phyloP scores from a whole-genome alignment of 2,888 invertebrate species.

The Troides helena region DNA sequence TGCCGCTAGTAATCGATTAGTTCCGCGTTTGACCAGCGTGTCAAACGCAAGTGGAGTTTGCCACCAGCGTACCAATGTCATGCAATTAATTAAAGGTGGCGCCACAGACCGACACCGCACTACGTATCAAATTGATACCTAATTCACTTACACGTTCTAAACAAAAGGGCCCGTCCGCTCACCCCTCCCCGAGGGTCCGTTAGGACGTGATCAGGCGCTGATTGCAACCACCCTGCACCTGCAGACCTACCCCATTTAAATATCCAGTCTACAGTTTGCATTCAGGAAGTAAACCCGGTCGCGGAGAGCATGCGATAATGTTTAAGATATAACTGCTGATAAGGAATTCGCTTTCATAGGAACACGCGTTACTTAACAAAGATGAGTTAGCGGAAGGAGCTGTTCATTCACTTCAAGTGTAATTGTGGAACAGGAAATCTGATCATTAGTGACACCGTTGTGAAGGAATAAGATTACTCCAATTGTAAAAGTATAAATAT shows the following conservation, averaged over 20 bases:
- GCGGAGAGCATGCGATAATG: slow-evolving; percentile 34
- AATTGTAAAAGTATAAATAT: no score
- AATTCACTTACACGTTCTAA: slow-evolving; percentile 41
- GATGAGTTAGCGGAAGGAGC: not conserved
- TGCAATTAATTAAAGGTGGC: slow-evolving; percentile 37
- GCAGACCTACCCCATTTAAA: slow-evolving; percentile 42
- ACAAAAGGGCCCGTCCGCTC: slow-evolving; percentile 53
- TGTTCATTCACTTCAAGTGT: not conserved
- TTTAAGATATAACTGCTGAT: not conserved
- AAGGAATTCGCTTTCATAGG: not conserved
- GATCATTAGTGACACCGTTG: no score
- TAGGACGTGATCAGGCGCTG: slow-evolving; percentile 56
- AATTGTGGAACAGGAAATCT: no score
- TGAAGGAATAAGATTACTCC: no score
- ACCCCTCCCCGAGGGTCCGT: slow-evolving; percentile 50
- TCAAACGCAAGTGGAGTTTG: slow-evolving; percentile 9
- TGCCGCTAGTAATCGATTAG: slow-evolving; percentile 2
- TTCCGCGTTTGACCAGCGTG: slow-evolving; percentile 5
- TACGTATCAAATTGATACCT: slow-evolving; percentile 41
- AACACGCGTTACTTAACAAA: not conserved
- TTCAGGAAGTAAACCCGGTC: slow-evolving; percentile 34
- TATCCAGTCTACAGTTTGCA: slow-evolving; percentile 58
- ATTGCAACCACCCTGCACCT: slow-evolving; percentile 47
- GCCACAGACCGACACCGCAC: slow-evolving; percentile 38
- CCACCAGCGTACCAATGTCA: slow-evolving; percentile 18